A percentile compares a stretch with the other conserved stretches of the same genome.
Evolutionary conservation across 1,140 invertebrate genomes (phyloP).

Genomic region (Ditylenchus dipsaci): DNA sequence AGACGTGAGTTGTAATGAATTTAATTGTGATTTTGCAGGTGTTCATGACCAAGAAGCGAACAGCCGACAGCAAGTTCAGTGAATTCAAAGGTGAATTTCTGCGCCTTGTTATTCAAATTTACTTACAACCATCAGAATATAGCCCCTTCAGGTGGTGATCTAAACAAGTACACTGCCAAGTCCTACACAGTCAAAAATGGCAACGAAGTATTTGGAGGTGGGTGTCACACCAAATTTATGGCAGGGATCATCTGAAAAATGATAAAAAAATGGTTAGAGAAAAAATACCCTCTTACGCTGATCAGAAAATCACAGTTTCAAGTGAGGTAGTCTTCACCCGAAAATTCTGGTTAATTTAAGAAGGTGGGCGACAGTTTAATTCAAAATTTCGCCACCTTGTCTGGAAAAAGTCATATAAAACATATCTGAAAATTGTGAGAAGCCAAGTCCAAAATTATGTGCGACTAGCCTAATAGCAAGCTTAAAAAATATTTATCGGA

Average conservation of each 20-base stretch:
- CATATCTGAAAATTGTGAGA: too few relatives aligned
- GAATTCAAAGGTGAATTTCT: constrained; percentile 42
- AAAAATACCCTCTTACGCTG: background rate
- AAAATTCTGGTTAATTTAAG: too few relatives aligned
- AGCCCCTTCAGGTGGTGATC: constrained; percentile 21
- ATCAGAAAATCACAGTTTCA: too few relatives aligned
- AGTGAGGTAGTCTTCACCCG: too few relatives aligned
- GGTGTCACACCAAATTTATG: background rate
- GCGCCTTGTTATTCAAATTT: background rate
- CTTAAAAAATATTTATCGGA: too few relatives aligned
- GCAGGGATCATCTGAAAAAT: background rate
- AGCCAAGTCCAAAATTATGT: too few relatives aligned
- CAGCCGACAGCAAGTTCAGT: constrained; percentile 42
- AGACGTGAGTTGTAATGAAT: background rate
- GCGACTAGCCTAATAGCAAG: too few relatives aligned
- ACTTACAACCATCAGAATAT: background rate
- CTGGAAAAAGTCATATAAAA: too few relatives aligned
- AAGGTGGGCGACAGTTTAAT: too few relatives aligned
- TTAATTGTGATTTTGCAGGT: constrained; percentile 28
- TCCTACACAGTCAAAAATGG: constrained; percentile 46
- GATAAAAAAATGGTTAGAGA: background rate
- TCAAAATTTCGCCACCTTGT: too few relatives aligned
- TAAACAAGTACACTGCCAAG: constrained; percentile 45
- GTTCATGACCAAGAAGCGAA: constrained; percentile 48
- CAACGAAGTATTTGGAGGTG: constrained; percentile 47